phyloP scores from a whole-genome alignment of 2,888 invertebrate species.

The Xylota sylvarum region DNA sequence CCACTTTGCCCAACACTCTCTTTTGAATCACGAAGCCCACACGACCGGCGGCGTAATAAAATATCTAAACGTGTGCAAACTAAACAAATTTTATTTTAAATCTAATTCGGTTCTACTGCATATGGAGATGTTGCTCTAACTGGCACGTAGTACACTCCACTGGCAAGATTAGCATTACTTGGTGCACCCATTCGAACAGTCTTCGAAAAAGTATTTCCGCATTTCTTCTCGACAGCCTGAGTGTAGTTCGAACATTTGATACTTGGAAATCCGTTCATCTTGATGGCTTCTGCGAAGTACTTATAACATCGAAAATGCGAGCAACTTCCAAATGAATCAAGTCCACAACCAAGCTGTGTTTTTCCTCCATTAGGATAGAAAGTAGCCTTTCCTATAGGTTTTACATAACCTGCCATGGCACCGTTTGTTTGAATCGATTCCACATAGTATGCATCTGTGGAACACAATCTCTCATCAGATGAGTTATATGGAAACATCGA shows the following conservation, averaged over 20 bases:
- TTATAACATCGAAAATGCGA: slow-evolving; percentile 84
- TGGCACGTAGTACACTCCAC: slow-evolving; percentile 81
- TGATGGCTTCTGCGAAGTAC: slow-evolving; percentile 85
- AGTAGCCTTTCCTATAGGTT: slow-evolving; percentile 84
- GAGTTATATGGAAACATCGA: slow-evolving; percentile 80
- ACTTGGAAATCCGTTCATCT: slow-evolving; percentile 79
- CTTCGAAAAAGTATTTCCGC: slow-evolving; percentile 57
- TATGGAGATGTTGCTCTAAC: slow-evolving; percentile 6
- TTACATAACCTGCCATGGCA: slow-evolving; percentile 80
- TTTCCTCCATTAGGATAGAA: slow-evolving; percentile 86
- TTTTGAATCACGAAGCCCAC: too few species aligned
- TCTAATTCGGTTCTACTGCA: neutral
- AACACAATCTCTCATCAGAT: slow-evolving; percentile 79
- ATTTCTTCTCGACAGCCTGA: slow-evolving; percentile 81
- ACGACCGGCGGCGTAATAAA: too few species aligned
- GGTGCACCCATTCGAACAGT: slow-evolving; percentile 80
- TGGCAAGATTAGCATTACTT: slow-evolving; percentile 79
- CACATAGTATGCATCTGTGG: slow-evolving; percentile 82
- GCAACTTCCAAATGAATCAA: slow-evolving; percentile 83
- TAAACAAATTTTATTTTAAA: slow-evolving; percentile 5
- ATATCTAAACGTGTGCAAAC: too few species aligned
- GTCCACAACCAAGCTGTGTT: slow-evolving; percentile 86
- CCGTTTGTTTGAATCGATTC: slow-evolving; percentile 83
- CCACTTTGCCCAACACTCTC: too few species aligned
- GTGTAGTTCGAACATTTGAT: slow-evolving; percentile 79